Percentiles rank a stretch among this genome's conserved stretches.
Evolutionary conservation across 2,797 vertebrate genomes (phyloP).

Genomic region (Helarctos malayanus): DNA sequence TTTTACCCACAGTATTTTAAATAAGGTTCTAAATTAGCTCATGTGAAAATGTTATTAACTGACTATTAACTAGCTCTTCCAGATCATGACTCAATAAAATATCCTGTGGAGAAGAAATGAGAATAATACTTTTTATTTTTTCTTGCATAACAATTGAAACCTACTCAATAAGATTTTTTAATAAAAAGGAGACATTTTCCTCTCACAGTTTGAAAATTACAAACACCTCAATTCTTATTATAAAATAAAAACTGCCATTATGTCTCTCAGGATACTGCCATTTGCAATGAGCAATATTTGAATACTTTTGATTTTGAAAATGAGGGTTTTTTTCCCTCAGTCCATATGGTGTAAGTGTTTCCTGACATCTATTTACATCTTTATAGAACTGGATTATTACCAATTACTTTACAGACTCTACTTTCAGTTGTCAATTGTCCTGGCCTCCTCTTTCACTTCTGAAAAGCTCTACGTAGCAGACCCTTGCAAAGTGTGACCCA

Average conservation of each 20-base stretch:
- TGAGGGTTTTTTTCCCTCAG: background rate
- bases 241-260: conserved; percentile 55
- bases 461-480: background rate
- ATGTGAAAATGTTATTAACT: conserved; percentile 47
- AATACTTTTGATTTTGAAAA: conserved; percentile 58
- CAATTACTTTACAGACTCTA: background rate
- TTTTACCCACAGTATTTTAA: conserved; percentile 53
- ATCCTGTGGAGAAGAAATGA: conserved; percentile 26
- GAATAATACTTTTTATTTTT: conserved; percentile 27
- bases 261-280: background rate
- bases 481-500: background rate
- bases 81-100: conserved; percentile 61
- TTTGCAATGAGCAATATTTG: conserved; percentile 34
- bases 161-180: conserved; percentile 45
- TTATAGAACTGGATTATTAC: background rate
- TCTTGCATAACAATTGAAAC: conserved; percentile 42
- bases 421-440: background rate
- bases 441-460: background rate
- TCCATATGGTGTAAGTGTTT: background rate
- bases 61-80: conserved; percentile 59
- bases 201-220: conserved; percentile 7
- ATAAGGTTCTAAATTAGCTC: conserved; percentile 52
- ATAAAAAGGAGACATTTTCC: conserved; percentile 1
- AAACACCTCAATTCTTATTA: conserved; percentile 46
- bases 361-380: background rate